Evolutionary conservation across 2,888 invertebrate genomes (phyloP).

Genomic region (Aplocera efformata): DNA sequence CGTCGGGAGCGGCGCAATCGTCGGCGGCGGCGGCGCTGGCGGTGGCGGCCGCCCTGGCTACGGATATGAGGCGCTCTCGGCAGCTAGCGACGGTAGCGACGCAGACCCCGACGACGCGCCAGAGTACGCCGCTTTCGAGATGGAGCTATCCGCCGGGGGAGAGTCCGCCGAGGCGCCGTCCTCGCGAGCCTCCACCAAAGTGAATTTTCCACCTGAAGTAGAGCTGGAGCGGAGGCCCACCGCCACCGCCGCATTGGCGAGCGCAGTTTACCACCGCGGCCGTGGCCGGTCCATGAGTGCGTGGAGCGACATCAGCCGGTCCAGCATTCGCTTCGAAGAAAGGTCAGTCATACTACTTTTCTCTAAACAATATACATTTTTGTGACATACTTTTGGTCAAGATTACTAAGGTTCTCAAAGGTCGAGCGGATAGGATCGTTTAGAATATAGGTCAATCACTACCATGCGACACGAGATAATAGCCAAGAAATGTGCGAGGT

Average conservation of each 20-base stretch:
- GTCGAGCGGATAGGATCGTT: neutral
- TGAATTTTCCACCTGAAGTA: constrained; percentile 83
- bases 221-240: constrained; percentile 72
- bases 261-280: constrained; percentile 74
- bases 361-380: neutral
- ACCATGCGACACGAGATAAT: constrained; percentile 39
- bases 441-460: constrained; percentile 8
- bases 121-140: constrained; percentile 68
- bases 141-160: constrained; percentile 68
- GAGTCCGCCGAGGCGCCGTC: constrained; percentile 69
- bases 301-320: constrained; percentile 92
- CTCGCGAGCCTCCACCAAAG: constrained; percentile 79
- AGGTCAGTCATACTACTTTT: constrained; percentile 71
- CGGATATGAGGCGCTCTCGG: constrained; percentile 75
- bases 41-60: constrained; percentile 72
- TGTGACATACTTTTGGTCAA: neutral
- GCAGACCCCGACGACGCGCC: constrained; percentile 65
- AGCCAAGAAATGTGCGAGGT: constrained; percentile 28
- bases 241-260: constrained; percentile 55
- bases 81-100: constrained; percentile 73
- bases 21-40: constrained; percentile 55
- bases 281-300: constrained; percentile 90
- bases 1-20: constrained; percentile 45
- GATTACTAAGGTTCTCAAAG: constrained; percentile 2
- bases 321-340: constrained; percentile 90